Conservation (phyloP, 64 coral and sea anemone species). For the Astreopora myriophthalma region DNA sequence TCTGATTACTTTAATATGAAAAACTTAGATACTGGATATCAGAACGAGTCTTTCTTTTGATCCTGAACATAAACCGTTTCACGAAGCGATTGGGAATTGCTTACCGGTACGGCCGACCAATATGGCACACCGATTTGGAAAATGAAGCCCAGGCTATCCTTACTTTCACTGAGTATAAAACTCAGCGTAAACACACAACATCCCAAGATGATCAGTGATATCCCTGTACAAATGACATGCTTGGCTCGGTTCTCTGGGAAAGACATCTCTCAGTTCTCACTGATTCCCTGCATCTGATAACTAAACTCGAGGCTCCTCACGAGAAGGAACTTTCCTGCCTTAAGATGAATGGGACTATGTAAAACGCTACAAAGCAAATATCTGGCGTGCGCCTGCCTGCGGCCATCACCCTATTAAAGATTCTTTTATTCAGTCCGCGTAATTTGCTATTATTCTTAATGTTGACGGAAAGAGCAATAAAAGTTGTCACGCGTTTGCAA, state of each 20-base stretch:
- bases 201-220: slow-evolving; percentile 9
- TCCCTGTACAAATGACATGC: slow-evolving; percentile 26
- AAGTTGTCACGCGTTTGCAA: not conserved
- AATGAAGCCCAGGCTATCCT: not conserved
- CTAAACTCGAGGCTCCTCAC: not conserved
- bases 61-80: too few species aligned
- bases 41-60: too few species aligned
- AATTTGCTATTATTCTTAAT: not conserved
- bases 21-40: too few species aligned
- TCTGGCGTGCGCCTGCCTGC: not conserved
- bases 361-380: not conserved
- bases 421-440: not conserved
- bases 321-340: not conserved
- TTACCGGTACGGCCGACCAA: slow-evolving; percentile 18
- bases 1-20: too few species aligned
- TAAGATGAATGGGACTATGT: too few species aligned
- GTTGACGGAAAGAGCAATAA: not conserved
- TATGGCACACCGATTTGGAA: slow-evolving; percentile 3
- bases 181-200: not conserved
- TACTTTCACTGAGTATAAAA: not conserved
- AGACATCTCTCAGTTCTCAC: not conserved
- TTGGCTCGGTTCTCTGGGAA: slow-evolving; percentile 41
- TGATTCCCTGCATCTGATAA: not conserved
- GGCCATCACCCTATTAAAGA: not conserved
- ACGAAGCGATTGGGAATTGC: too few species aligned